phyloP scores from a whole-genome alignment of 1,140 invertebrate species.

The Platorchestia sp. region DNA sequence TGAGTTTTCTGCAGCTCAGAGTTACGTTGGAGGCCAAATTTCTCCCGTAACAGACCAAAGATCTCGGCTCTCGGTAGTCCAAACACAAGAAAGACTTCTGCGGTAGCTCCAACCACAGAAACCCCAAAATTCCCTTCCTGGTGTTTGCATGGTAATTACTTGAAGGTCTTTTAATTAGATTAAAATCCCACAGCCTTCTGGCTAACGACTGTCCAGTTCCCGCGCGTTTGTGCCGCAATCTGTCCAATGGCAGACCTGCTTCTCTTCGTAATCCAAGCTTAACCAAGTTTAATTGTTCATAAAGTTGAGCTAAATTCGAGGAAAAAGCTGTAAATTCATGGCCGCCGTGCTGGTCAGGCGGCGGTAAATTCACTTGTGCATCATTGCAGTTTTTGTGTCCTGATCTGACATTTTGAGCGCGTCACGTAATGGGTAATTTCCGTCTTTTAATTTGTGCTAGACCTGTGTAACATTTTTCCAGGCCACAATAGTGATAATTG shows the following conservation, averaged over 20 bases:
- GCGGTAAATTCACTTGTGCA: not conserved
- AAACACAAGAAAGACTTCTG: not conserved
- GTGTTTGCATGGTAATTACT: slow-evolving; percentile 16
- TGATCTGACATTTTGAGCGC: not conserved
- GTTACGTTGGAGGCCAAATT: not conserved
- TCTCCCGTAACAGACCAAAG: not conserved
- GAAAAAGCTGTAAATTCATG: not conserved
- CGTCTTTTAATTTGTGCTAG: not conserved
- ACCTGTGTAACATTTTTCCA: not conserved
- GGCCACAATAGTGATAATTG: not conserved
- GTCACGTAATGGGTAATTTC: not conserved
- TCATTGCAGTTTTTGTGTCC: not conserved
- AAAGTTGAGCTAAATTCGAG: not conserved
- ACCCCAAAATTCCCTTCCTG: not conserved
- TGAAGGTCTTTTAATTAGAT: slow-evolving; percentile 36
- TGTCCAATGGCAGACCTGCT: not conserved
- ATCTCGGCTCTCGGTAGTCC: not conserved
- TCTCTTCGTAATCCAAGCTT: not conserved
- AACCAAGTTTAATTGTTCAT: not conserved
- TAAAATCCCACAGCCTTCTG: not conserved
- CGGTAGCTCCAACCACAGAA: not conserved
- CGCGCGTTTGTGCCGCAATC: not conserved
- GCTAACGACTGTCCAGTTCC: not conserved
- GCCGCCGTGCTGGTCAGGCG: not conserved
- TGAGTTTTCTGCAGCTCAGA: not conserved